These are phyloP conservation scores for Hyposoter didymator DNA, from an alignment of 2,888 invertebrate species.

Conservation along the genomic window DNA sequence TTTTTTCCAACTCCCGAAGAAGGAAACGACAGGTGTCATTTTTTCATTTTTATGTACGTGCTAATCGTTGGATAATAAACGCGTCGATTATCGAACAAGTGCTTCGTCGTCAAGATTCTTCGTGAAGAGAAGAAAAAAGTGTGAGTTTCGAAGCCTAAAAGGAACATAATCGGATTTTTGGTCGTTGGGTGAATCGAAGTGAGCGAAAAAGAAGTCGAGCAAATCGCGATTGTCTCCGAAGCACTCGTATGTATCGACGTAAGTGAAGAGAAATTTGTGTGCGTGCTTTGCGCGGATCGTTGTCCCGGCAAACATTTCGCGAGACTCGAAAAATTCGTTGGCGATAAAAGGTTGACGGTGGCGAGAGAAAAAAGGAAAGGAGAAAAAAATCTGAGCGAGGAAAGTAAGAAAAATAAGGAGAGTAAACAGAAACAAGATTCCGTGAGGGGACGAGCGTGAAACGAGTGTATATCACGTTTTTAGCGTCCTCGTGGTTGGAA, in stretches of 20 bases:
- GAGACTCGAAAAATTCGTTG: conserved; percentile 28
- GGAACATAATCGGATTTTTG: not conserved
- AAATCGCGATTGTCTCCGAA: not conserved
- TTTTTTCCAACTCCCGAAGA: not conserved
- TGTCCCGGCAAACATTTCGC: conserved; percentile 7
- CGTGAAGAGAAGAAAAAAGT: conserved; percentile 7
- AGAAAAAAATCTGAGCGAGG: not conserved
- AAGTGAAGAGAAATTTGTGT: conserved; percentile 27
- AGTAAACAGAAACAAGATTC: conserved; percentile 28
- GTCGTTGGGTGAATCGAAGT: conserved; percentile 23
- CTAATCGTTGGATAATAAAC: not conserved
- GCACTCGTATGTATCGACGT: not conserved
- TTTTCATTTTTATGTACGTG: not conserved
- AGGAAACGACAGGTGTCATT: not conserved
- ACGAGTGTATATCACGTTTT: conserved; percentile 41
- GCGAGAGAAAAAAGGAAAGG: conserved; percentile 2
- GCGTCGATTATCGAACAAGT: not conserved
- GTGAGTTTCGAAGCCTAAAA: not conserved
- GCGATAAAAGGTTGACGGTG: conserved; percentile 28
- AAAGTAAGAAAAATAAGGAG: conserved; percentile 31
- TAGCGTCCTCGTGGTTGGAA: conserved; percentile 76
- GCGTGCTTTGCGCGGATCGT: conserved; percentile 32
- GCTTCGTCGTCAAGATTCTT: not conserved
- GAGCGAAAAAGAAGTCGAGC: not conserved
- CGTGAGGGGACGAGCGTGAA: conserved; percentile 27